Percentiles rank a stretch among this genome's conserved stretches.
Evolutionary conservation across 2,888 invertebrate genomes (phyloP).

Genomic region (Heliconius sara): DNA sequence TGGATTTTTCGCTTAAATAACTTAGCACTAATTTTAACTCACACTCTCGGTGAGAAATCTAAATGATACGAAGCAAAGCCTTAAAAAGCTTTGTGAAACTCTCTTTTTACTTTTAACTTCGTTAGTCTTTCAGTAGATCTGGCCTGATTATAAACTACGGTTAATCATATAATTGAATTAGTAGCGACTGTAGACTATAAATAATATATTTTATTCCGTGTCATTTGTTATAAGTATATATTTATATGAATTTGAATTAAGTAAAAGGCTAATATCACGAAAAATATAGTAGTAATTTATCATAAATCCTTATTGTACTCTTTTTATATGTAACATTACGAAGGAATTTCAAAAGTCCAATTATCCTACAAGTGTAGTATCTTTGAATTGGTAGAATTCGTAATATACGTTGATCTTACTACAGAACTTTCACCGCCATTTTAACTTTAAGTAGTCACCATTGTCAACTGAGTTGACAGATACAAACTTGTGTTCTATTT

Average conservation of each 20-base stretch:
- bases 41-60: constrained; percentile 3
- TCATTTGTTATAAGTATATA: not conserved
- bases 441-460: not conserved
- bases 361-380: not conserved
- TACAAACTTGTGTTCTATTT: not conserved
- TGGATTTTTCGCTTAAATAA: constrained; percentile 5
- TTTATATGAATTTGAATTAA: not conserved
- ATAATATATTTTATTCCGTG: not conserved
- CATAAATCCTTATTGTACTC: not conserved
- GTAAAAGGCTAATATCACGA: not conserved
- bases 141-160: not conserved
- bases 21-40: constrained; percentile 8
- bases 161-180: not conserved
- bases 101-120: constrained; percentile 11
- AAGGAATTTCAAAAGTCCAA: not conserved
- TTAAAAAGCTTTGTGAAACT: constrained; percentile 1
- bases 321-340: not conserved
- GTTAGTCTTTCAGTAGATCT: constrained; percentile 13
- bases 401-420: not conserved
- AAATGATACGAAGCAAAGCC: not conserved
- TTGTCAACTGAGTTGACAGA: not conserved
- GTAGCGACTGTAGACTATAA: not conserved
- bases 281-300: not conserved
- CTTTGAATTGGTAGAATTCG: not conserved
- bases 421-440: not conserved